Evolutionary conservation across 1,140 invertebrate genomes (phyloP), one percentile per base, ranked within the genome.

Genomic region (Chironomus tepperi): DNA sequence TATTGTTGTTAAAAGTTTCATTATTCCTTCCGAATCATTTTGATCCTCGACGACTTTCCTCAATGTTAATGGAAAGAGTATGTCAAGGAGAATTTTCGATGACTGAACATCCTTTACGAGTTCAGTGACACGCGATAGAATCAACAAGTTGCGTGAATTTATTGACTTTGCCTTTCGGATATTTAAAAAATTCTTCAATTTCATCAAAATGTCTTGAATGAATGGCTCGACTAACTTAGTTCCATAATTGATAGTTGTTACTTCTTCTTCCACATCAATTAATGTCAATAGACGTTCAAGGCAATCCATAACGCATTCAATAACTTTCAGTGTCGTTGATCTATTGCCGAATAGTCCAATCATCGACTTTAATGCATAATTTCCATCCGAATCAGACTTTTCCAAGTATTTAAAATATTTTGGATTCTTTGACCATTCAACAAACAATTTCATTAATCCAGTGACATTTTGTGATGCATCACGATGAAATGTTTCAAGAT

Each of bases 391-490:
- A 43, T 85, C 80, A 76, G 84, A 79, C 78, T 92, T 92, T 0
- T 87, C 84, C 42, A 96, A 84, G 6, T 95, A 81, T 19, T 86
- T 79, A 81, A 90, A 92, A 81, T 90, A 94, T 76, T 91, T 86
- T 6, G 91, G 87, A 83, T 92, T 89, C 76, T 88, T 84, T 75
- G 89, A 88, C 93, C 94, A 97, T 2, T 85, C 82, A 3, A 87
- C 82, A 8, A 97, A 86, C 3, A 97, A 81, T 81, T 91, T 94
- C 10, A 97, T 81, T 73, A 97, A 81, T 2, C 90, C 86, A 3
- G 94, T 95, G 1, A 94, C 93, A 78, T 88, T 91, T 77, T 94
- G 89, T 74, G 96, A 88, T 42, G 93, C 90, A 79, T 97, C 94
- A 74, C 88, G 83, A 0, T 90, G 88, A 0, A 97, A 80, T 79